phyloP scores from a whole-genome alignment of 2,113 vertebrate species.

The Sceloporus undulatus region DNA sequence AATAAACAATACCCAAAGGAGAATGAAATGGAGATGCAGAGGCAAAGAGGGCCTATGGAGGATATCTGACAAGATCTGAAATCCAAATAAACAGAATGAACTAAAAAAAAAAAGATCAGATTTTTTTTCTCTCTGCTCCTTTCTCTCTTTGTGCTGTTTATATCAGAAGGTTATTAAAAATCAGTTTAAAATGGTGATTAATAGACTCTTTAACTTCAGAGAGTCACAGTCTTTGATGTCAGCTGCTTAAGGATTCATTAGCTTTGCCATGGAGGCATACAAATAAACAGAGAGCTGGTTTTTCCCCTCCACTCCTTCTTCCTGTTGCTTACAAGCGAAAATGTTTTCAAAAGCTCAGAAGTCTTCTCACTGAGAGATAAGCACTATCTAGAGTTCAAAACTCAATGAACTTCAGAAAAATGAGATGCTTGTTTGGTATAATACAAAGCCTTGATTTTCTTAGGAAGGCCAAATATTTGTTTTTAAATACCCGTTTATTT shows the following conservation, averaged over 20 bases:
- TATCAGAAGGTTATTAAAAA: constrained; percentile 72
- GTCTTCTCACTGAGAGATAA: constrained; percentile 2
- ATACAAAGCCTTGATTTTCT: background rate
- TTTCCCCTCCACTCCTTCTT: background rate
- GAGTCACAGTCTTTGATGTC: constrained; percentile 69
- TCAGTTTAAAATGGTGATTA: constrained; percentile 68
- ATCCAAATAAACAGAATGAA: constrained; percentile 58
- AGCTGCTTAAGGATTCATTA: constrained; percentile 62
- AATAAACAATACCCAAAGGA: constrained; percentile 22
- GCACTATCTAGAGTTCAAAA: constrained; percentile 2
- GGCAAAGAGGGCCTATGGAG: constrained; percentile 44
- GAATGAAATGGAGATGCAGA: constrained; percentile 44
- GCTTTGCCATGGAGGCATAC: constrained; percentile 61
- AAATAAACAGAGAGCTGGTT: constrained; percentile 53
- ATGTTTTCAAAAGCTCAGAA: constrained; percentile 18
- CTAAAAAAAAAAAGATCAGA: constrained; percentile 26
- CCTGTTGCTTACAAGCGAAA: background rate
- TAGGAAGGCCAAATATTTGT: background rate
- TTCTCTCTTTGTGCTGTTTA: constrained; percentile 43
- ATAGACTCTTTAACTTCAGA: constrained; percentile 74
- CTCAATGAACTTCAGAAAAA: background rate
- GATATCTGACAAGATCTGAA: constrained; percentile 62
- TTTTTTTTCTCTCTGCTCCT: constrained; percentile 12
- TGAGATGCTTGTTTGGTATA: constrained; percentile 5
- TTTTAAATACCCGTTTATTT: background rate